Evolutionary conservation across 2,113 vertebrate genomes (phyloP).

Genomic region (Columbina picui): DNA sequence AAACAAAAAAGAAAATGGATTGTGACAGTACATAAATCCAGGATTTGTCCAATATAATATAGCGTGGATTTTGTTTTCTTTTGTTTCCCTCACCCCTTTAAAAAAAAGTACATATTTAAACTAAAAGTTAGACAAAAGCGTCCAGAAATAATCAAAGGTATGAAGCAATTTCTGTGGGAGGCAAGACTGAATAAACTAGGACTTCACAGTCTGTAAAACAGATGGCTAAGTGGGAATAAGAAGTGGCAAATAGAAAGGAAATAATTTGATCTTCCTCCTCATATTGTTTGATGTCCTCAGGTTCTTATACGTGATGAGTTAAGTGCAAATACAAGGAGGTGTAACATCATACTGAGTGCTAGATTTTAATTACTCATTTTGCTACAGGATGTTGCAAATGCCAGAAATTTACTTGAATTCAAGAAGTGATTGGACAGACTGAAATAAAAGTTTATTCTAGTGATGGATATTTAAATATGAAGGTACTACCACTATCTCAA

Average conservation of each 20-base stretch:
- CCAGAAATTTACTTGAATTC: neutral
- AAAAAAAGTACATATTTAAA: neutral
- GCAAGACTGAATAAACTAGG: neutral
- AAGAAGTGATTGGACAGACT: neutral
- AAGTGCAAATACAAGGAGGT: neutral
- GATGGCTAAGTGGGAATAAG: neutral
- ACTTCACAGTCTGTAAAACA: neutral
- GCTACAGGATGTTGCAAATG: neutral
- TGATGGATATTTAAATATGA: neutral
- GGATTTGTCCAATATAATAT: neutral
- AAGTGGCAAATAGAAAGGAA: neutral
- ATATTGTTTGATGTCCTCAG: neutral
- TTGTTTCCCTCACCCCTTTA: neutral
- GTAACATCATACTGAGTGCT: neutral
- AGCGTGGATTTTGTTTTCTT: neutral
- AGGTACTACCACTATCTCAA: neutral
- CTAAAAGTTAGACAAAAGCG: neutral
- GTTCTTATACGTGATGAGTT: neutral
- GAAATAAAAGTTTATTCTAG: neutral
- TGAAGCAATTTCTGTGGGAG: neutral
- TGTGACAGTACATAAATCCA: neutral
- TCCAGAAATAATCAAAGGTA: neutral
- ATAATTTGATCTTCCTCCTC: neutral
- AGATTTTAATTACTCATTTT: neutral
- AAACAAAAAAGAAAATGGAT: neutral